phyloP scores from a whole-genome alignment of 1,140 invertebrate species.

The Phymastichus coffea region DNA sequence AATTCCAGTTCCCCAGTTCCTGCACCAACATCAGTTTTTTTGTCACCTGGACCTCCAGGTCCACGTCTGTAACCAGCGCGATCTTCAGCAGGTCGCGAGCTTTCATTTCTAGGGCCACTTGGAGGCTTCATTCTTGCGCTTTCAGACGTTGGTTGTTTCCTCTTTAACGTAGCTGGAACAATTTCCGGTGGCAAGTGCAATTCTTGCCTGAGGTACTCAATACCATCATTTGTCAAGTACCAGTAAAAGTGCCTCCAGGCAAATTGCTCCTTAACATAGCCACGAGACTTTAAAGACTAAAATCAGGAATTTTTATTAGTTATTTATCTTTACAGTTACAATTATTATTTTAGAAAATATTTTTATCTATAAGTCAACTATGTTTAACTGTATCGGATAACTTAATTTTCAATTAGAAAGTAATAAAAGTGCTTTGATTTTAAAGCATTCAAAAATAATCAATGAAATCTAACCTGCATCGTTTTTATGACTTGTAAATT shows the following conservation, averaged over 20 bases:
- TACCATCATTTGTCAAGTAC: conserved; percentile 98
- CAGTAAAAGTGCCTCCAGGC: conserved; percentile 99
- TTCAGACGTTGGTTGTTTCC: conserved; percentile 78
- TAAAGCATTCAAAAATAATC: neutral
- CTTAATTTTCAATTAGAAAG: too few relatives aligned
- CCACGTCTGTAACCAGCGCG: conserved; percentile 78
- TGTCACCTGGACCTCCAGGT: conserved; percentile 73
- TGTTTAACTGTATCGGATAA: too few relatives aligned
- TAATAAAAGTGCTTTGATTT: conserved; percentile 7
- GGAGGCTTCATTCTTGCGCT: conserved; percentile 74
- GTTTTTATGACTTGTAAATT: conserved; percentile 99
- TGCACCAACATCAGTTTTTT: conserved; percentile 92
- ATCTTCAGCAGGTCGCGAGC: conserved; percentile 63
- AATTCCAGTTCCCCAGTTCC: conserved; percentile 89
- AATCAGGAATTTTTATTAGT: conserved; percentile 40
- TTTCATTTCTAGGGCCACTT: conserved; percentile 62
- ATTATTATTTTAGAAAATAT: too few relatives aligned
- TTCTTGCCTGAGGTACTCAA: conserved; percentile 92
- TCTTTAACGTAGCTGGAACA: conserved; percentile 94
- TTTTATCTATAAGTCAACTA: too few relatives aligned
- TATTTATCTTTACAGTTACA: too few relatives aligned
- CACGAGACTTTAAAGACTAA: conserved; percentile 92
- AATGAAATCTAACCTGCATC: conserved; percentile 69
- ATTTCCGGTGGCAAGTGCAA: conserved; percentile 97
- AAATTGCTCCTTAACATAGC: conserved; percentile 97